phyloP scores from a whole-genome alignment of 2,113 vertebrate genomes.

The Silurus meridionalis region DNA sequence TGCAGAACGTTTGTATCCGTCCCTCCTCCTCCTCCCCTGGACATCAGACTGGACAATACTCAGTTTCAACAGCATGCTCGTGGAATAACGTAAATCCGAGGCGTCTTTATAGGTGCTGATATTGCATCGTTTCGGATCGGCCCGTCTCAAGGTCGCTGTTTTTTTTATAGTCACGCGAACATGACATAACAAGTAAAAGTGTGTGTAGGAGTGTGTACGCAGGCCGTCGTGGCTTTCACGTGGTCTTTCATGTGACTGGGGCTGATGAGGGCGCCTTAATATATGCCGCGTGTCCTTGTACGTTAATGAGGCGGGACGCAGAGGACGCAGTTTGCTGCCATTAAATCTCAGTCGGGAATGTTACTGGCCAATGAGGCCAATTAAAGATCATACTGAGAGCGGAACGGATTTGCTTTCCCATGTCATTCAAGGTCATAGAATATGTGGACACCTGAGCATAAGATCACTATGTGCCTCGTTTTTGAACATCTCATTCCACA shows the following conservation, averaged over 20 bases:
- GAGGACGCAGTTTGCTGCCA: conserved; percentile 34
- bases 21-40: conserved; percentile 4
- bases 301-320: conserved; percentile 37
- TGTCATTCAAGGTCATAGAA: conserved; percentile 34
- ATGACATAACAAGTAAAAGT: not conserved
- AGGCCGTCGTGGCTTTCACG: not conserved
- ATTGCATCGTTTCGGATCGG: conserved; percentile 32
- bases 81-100: conserved; percentile 33
- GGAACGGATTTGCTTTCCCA: conserved; percentile 10
- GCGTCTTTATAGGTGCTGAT: conserved; percentile 37
- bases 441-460: too few relatives aligned
- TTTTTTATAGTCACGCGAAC: conserved; percentile 20
- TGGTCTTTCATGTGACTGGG: not conserved
- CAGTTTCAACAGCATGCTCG: conserved; percentile 35
- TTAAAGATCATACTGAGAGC: conserved; percentile 36
- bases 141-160: conserved; percentile 40
- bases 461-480: too few relatives aligned
- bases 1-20: not conserved
- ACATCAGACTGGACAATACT: conserved; percentile 33
- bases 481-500: too few relatives aligned
- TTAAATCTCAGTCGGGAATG: conserved; percentile 44
- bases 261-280: not conserved
- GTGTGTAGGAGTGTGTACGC: not conserved
- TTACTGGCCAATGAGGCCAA: conserved; percentile 42
- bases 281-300: conserved; percentile 33